These are phyloP conservation scores for Drosophila barbarae DNA, from an alignment of 2,888 invertebrate species.

Conservation along the genomic window DNA sequence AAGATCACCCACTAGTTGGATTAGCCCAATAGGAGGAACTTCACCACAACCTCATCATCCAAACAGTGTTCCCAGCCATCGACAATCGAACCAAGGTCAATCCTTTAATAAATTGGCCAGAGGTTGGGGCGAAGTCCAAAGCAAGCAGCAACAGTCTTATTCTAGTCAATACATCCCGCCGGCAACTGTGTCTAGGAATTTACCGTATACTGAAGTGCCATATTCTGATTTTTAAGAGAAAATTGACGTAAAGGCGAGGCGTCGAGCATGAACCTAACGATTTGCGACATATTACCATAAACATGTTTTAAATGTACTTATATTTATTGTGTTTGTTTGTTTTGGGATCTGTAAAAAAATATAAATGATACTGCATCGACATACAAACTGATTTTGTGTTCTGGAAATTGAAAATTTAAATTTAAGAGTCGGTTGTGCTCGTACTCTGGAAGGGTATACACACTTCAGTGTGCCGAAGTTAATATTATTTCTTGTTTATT, in stretches of 20 bases:
- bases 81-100: slow-evolving; percentile 45
- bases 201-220: slow-evolving; percentile 48
- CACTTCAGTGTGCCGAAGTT: too few species aligned
- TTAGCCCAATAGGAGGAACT: slow-evolving; percentile 5
- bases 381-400: not conserved
- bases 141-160: slow-evolving; percentile 7
- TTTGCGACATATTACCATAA: slow-evolving; percentile 44
- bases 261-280: slow-evolving; percentile 28
- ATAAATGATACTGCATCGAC: slow-evolving; percentile 40
- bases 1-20: slow-evolving; percentile 21
- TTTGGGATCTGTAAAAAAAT: slow-evolving; percentile 45
- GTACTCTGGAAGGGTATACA: too few species aligned
- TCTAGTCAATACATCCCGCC: slow-evolving; percentile 14
- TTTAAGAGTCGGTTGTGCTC: too few species aligned
- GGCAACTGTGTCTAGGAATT: slow-evolving; percentile 7
- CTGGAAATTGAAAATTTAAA: too few species aligned
- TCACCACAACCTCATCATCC: slow-evolving; percentile 20
- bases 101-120: slow-evolving; percentile 92
- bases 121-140: slow-evolving; percentile 83
- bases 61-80: not conserved
- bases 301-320: slow-evolving; percentile 17
- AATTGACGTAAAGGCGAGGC: not conserved
- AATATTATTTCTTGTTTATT: too few species aligned
- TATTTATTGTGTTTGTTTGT: slow-evolving; percentile 54
- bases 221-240: slow-evolving; percentile 68